These are phyloP conservation scores for Ceyx cyanopectus DNA, from an alignment of 2,113 vertebrate species.

Conservation along the genomic window DNA sequence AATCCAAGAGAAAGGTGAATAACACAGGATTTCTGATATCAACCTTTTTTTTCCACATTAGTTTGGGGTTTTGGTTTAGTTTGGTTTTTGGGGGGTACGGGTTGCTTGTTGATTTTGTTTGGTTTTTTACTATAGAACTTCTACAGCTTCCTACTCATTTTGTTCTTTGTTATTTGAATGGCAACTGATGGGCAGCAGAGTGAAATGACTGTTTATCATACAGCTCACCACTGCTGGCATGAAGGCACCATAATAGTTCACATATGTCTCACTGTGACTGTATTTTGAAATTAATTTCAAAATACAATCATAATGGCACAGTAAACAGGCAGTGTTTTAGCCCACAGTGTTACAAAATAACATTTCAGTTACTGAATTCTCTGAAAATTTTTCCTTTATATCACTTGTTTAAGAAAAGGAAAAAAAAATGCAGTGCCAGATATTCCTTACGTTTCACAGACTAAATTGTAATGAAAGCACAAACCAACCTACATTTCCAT, in stretches of 20 bases:
- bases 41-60: neutral
- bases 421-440: neutral
- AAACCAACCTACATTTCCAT: neutral
- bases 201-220: neutral
- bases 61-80: fast-evolving
- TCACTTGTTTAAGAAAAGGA: fast-evolving
- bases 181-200: neutral
- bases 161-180: neutral
- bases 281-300: neutral
- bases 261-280: neutral
- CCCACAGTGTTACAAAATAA: neutral
- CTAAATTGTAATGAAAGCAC: neutral
- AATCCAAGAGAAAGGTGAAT: neutral
- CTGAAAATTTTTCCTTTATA: neutral
- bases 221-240: neutral
- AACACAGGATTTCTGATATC: neutral
- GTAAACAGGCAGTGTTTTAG: neutral
- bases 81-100: too few species aligned
- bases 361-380: neutral
- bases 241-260: neutral
- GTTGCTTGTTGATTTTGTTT: too few species aligned
- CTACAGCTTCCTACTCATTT: neutral
- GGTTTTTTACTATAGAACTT: neutral
- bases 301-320: neutral
- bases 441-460: neutral